Evolutionary conservation across 2,797 vertebrate genomes (phyloP).

Genomic region (Melanotaenia nigrans): DNA sequence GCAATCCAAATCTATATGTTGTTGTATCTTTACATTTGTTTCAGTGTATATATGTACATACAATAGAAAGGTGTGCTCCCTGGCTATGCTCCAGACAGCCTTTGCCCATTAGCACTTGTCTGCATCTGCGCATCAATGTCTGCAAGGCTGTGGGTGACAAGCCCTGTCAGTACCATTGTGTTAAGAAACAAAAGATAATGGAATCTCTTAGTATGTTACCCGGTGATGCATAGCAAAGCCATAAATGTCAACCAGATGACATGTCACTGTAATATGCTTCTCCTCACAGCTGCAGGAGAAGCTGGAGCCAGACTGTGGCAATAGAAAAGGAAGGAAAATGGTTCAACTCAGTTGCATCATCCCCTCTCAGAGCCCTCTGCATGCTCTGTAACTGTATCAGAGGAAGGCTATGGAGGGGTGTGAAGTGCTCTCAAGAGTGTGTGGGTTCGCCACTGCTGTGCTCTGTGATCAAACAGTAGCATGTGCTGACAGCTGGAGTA

Average conservation of each 20-base stretch:
- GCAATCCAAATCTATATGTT: background rate
- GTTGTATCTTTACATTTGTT: background rate
- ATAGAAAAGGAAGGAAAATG: background rate
- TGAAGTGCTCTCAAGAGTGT: conserved; percentile 59
- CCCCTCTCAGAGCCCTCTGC: conserved; percentile 22
- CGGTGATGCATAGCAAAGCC: conserved; percentile 64
- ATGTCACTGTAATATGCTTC: conserved; percentile 16
- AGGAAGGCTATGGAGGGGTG: conserved; percentile 29
- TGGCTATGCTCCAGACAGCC: conserved; percentile 41
- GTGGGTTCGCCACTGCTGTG: conserved; percentile 46
- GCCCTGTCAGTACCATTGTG: conserved; percentile 75
- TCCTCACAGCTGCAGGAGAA: conserved; percentile 9
- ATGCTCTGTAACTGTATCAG: conserved; percentile 25
- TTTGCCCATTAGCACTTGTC: conserved; percentile 36
- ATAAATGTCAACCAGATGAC: conserved; percentile 70
- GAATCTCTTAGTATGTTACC: conserved; percentile 64
- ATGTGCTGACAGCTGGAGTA: conserved; percentile 72
- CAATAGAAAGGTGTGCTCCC: conserved; percentile 9
- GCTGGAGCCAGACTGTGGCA: conserved; percentile 7
- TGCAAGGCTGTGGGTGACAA: conserved; percentile 61
- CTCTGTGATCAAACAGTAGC: conserved; percentile 79
- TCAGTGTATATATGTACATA: too few species aligned
- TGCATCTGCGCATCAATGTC: conserved; percentile 35
- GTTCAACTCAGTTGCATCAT: conserved; percentile 8
- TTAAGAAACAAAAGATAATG: conserved; percentile 71